These are phyloP conservation scores for Gortyna flavago DNA, from an alignment of 2,888 invertebrate genomes.

Conservation along the genomic window DNA sequence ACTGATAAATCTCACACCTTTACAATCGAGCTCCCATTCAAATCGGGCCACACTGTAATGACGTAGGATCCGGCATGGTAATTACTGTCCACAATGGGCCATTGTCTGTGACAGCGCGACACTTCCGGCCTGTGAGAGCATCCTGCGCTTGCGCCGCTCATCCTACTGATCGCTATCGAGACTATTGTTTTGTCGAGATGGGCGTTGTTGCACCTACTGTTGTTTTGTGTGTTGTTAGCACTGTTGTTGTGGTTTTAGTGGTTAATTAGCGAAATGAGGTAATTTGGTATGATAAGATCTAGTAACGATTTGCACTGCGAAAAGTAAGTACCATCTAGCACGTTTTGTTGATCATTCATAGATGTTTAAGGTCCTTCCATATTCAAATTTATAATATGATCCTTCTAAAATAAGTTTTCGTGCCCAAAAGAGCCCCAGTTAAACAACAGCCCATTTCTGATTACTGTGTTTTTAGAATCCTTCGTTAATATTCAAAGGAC, in stretches of 20 bases:
- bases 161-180: constrained; percentile 64
- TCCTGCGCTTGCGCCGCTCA: constrained; percentile 76
- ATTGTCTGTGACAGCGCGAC: constrained; percentile 82
- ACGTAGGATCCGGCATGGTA: constrained; percentile 77
- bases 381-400: too few species aligned
- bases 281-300: background rate
- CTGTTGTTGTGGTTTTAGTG: constrained; percentile 12
- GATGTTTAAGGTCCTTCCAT: too few species aligned
- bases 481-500: background rate
- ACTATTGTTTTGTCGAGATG: constrained; percentile 65
- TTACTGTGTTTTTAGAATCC: background rate
- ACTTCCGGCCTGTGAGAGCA: constrained; percentile 79
- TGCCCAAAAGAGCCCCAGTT: background rate
- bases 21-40: constrained; percentile 57
- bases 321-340: too few species aligned
- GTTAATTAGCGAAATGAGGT: constrained; percentile 12
- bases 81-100: constrained; percentile 84
- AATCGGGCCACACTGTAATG: constrained; percentile 74
- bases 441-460: background rate
- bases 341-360: too few species aligned
- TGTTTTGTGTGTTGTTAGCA: constrained; percentile 33
- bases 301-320: too few species aligned
- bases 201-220: constrained; percentile 58
- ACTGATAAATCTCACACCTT: constrained; percentile 43
- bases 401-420: too few species aligned